Evolutionary conservation across 2,113 vertebrate genomes (phyloP), one percentile per base, ranked within the genome.

Genomic region (Picathartes gymnocephalus): DNA sequence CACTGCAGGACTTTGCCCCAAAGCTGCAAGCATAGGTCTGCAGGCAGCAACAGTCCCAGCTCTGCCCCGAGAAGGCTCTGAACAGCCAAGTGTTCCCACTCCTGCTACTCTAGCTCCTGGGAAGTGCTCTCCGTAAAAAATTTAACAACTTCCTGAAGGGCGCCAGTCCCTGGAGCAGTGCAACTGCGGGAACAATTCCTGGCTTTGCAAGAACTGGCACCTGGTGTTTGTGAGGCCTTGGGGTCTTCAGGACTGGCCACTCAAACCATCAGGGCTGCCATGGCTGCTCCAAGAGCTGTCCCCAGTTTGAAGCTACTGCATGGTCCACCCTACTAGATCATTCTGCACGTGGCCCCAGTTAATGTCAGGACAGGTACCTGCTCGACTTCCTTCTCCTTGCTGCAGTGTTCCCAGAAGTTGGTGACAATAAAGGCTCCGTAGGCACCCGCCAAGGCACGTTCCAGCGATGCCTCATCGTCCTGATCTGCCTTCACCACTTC

Each of bases 321-420:
- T 1, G 2, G 28, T 4, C 19, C 11, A 18, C 17, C 5, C 12
- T 13, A 45, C 20, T 71, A 30, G 30, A 18, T 40, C 58, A 11
- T 47, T 12, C 53, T 0, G 0, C 39, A 11, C 0, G 1, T 0
- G 30, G 13, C n/a, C 30, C 40, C 57, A 13, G 13, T 4, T 42
- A 15, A n/a, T 8, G 35, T 10, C 8, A 53, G 15, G 23, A 9
- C 9, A 4, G 22, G 8, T 57, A 98, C 98, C 98, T 97, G 98
- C 3, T 62, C 48, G 3, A 97, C 64, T 78, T 98, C 98, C 15
- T 88, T 97, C 56, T 97, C 97, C 39, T 97, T 96, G 94, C 95
- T 98, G 92, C 96, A 92, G 45, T 95, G 96, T 15, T 98, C 97
- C 98, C 98, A 98, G 94, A 97, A 98, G 85, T 97, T 93, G 65